A percentile compares a stretch with the other conserved stretches of the same genome.
Evolutionary conservation across 2,797 vertebrate species (phyloP).

Genomic region (Rhincodon typus): DNA sequence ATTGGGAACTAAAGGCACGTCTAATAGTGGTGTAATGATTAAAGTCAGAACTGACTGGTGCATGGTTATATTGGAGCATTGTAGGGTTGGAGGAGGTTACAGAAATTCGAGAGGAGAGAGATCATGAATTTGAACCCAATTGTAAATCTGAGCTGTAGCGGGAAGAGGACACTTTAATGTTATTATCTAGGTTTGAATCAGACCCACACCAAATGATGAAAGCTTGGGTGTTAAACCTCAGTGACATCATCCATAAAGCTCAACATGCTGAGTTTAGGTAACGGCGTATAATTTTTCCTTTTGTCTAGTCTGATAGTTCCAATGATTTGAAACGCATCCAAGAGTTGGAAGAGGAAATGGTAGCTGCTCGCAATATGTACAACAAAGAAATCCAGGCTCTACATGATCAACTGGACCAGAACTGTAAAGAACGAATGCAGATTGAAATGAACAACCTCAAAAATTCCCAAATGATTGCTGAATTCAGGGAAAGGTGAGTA

Average conservation of each 20-base stretch:
- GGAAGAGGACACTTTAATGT: not conserved
- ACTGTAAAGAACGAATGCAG: not conserved
- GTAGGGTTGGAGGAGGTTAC: not conserved
- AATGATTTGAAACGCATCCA: conserved; percentile 16
- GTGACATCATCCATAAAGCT: not conserved
- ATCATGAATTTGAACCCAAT: not conserved
- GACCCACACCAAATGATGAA: not conserved
- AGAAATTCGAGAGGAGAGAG: not conserved
- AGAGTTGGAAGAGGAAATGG: conserved; percentile 37
- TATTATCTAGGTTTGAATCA: not conserved
- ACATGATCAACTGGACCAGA: conserved; percentile 36
- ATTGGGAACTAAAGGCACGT: not conserved
- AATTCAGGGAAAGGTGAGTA: conserved; percentile 32
- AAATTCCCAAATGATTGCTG: not conserved
- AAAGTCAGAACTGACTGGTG: not conserved
- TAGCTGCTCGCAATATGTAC: not conserved
- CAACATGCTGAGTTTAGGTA: not conserved
- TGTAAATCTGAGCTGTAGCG: not conserved
- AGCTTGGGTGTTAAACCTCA: not conserved
- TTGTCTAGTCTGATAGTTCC: not conserved
- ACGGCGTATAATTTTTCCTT: not conserved
- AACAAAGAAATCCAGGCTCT: conserved; percentile 39
- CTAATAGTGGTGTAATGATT: not conserved
- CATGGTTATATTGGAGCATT: not conserved
- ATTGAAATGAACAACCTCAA: not conserved